phyloP scores from a whole-genome alignment of 2,113 vertebrate genomes.

The Alethe diademata region DNA sequence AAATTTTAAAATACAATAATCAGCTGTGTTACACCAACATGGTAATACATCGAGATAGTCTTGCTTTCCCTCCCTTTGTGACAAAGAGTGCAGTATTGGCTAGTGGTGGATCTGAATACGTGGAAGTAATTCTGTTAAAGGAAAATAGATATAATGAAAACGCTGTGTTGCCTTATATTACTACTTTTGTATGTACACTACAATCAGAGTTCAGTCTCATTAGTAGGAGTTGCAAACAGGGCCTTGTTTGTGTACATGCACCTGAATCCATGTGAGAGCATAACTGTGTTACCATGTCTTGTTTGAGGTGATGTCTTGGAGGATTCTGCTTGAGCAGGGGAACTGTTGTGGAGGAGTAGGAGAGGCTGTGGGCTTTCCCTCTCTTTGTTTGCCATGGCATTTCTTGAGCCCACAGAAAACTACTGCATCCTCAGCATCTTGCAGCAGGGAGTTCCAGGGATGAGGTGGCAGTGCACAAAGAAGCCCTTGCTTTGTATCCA shows the following conservation, averaged over 20 bases:
- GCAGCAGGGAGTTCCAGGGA: not conserved
- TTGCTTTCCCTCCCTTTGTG: not conserved
- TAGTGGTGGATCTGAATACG: not conserved
- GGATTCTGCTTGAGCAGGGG: not conserved
- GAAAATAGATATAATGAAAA: not conserved
- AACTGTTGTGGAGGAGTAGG: not conserved
- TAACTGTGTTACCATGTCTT: not conserved
- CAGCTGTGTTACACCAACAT: not conserved
- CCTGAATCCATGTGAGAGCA: not conserved
- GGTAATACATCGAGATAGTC: not conserved
- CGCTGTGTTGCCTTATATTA: not conserved
- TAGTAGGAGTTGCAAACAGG: not conserved
- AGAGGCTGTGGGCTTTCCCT: not conserved
- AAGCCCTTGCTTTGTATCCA: not conserved
- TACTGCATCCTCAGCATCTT: not conserved
- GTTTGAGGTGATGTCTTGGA: not conserved
- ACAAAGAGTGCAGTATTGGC: not conserved
- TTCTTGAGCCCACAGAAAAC: not conserved
- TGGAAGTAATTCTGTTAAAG: not conserved
- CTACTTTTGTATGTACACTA: not conserved
- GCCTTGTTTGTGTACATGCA: not conserved
- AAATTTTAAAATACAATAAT: not conserved
- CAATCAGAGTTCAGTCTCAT: not conserved
- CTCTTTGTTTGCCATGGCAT: not conserved
- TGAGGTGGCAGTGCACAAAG: not conserved